These are phyloP conservation scores for Xylocampa areola DNA, from an alignment of 2,888 invertebrate genomes.

Conservation along the genomic window DNA sequence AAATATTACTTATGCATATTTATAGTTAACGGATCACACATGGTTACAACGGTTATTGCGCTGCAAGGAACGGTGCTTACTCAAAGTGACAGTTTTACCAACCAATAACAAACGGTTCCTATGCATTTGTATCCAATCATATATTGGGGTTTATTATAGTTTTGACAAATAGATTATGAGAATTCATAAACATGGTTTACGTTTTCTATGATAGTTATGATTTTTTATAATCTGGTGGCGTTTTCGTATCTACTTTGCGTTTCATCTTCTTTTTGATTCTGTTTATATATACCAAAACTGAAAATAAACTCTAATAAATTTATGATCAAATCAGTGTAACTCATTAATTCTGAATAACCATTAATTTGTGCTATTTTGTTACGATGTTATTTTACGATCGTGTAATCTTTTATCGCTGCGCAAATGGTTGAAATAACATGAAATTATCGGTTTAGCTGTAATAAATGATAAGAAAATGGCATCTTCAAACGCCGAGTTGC, in stretches of 20 bases:
- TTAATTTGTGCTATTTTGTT: slow-evolving; percentile 16
- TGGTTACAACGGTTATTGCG: no score
- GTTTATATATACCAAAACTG: slow-evolving; percentile 30
- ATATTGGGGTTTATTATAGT: background rate
- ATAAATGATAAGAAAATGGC: slow-evolving; percentile 68
- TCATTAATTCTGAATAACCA: slow-evolving; percentile 15
- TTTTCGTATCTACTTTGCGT: slow-evolving; percentile 43
- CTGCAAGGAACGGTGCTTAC: no score
- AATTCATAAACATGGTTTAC: slow-evolving; percentile 6
- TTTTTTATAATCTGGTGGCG: slow-evolving; percentile 32
- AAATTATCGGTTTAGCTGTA: slow-evolving; percentile 33
- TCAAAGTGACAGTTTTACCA: no score
- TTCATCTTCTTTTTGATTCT: slow-evolving; percentile 21
- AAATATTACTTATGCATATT: no score
- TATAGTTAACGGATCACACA: no score
- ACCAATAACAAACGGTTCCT: no score
- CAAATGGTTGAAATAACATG: slow-evolving; percentile 52
- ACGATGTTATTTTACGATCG: slow-evolving; percentile 37
- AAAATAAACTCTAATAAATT: slow-evolving; percentile 8
- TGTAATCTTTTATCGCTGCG: slow-evolving; percentile 53
- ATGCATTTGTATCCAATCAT: slow-evolving; percentile 45
- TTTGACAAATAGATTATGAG: slow-evolving; percentile 35
- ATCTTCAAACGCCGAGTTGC: slow-evolving; percentile 70
- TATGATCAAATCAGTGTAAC: slow-evolving; percentile 14
- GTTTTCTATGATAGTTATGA: slow-evolving; percentile 19